Percentiles rank a stretch among this genome's conserved stretches.
Evolutionary conservation across 1,140 invertebrate genomes (phyloP).

Genomic region (Odontomachus brunneus): DNA sequence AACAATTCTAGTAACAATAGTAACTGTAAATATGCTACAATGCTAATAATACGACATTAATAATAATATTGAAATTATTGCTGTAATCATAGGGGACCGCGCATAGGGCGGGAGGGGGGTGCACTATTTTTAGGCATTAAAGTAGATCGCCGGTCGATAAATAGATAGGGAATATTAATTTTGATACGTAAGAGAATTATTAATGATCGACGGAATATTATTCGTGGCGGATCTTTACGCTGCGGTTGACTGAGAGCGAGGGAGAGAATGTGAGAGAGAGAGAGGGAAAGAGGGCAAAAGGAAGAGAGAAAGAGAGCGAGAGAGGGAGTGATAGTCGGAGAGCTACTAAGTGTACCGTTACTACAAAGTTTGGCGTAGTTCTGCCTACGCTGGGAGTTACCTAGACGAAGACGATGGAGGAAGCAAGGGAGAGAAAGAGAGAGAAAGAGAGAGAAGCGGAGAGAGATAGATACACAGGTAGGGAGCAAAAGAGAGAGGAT

Average conservation of each 20-base stretch:
- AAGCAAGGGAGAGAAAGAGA: slow-evolving; percentile 14
- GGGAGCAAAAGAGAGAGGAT: slow-evolving; percentile 10
- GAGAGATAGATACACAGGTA: neutral
- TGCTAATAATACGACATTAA: slow-evolving; percentile 28
- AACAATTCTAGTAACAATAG: slow-evolving; percentile 15
- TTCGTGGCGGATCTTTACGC: slow-evolving; percentile 54
- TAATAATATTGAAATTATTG: slow-evolving; percentile 34
- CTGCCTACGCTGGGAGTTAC: slow-evolving; percentile 47
- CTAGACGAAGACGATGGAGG: slow-evolving; percentile 22
- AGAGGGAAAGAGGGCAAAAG: too few relatives aligned
- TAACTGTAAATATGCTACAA: slow-evolving; percentile 6
- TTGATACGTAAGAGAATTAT: slow-evolving; percentile 18
- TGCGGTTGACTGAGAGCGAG: slow-evolving; percentile 4
- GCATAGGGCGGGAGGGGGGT: too few relatives aligned
- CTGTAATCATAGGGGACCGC: neutral
- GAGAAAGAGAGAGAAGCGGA: slow-evolving; percentile 22
- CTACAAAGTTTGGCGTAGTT: slow-evolving; percentile 67
- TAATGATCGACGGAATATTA: slow-evolving; percentile 39
- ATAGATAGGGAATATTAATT: slow-evolving; percentile 1
- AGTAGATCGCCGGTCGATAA: neutral
- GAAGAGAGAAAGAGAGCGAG: neutral
- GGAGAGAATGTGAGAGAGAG: neutral
- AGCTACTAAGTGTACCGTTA: slow-evolving; percentile 57
- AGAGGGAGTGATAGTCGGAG: neutral
- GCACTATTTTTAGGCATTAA: slow-evolving; percentile 28